These are phyloP conservation scores for Maccullochella peelii DNA, from an alignment of 2,113 vertebrate species.

Conservation along the genomic window DNA sequence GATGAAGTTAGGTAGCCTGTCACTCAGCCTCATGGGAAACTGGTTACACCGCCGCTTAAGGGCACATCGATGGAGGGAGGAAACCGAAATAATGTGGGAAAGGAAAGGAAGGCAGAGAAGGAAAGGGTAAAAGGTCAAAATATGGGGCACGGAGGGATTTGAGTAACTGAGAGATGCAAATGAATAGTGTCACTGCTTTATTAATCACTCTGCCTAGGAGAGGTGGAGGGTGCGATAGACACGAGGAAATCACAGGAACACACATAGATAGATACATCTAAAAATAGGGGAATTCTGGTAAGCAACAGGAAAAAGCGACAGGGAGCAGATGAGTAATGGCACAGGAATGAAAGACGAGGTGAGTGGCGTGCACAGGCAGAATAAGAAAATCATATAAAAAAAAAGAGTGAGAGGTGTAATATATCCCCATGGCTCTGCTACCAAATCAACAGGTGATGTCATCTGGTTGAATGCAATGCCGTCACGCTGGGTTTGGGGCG, in stretches of 20 bases:
- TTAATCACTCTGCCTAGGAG: constrained; percentile 9
- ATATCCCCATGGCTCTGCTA: constrained; percentile 38
- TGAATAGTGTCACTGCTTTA: constrained; percentile 21
- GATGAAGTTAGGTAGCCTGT: constrained; percentile 58
- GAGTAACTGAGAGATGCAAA: constrained; percentile 33
- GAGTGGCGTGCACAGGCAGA: constrained; percentile 33
- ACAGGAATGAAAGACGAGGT: constrained; percentile 36
- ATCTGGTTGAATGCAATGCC: constrained; percentile 51
- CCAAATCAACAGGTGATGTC: constrained; percentile 78
- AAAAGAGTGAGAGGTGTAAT: constrained; percentile 24
- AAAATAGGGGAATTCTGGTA: constrained; percentile 36
- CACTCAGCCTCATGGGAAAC: constrained; percentile 72
- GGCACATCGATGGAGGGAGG: constrained; percentile 51
- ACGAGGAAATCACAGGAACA: not conserved
- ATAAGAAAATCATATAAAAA: not conserved
- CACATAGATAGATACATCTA: constrained; percentile 3
- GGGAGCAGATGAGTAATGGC: constrained; percentile 48
- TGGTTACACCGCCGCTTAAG: constrained; percentile 56
- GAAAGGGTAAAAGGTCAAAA: constrained; percentile 42
- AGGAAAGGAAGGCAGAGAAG: constrained; percentile 31
- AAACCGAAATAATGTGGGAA: constrained; percentile 59
- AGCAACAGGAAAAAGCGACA: constrained; percentile 12
- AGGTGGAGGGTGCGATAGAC: not conserved
- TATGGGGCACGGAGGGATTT: not conserved
- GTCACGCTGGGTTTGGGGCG: constrained; percentile 32